These are phyloP conservation scores for Drosophila testacea DNA, from an alignment of 2,888 invertebrate genomes.

Conservation along the genomic window DNA sequence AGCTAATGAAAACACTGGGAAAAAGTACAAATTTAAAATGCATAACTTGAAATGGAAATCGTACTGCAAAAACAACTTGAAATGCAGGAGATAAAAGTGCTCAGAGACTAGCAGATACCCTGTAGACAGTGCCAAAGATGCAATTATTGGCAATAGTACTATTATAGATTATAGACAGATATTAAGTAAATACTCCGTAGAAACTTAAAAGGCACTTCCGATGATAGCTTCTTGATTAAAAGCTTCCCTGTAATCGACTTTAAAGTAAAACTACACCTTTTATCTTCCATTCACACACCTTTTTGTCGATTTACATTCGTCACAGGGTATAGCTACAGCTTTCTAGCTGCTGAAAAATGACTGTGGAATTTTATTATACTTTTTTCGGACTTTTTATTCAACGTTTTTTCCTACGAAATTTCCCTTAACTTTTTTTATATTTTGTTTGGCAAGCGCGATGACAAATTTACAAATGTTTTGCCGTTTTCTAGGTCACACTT, in stretches of 20 bases:
- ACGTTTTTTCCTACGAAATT: not conserved
- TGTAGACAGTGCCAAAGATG: too few species aligned
- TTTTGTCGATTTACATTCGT: not conserved
- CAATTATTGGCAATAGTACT: too few species aligned
- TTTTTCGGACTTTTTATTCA: constrained; percentile 5
- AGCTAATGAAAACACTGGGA: constrained; percentile 55
- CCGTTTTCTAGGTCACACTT: constrained; percentile 71
- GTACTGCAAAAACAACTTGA: constrained; percentile 9
- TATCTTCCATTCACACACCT: not conserved
- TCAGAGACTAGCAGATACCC: not conserved
- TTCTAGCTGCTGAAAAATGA: constrained; percentile 24
- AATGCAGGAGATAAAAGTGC: not conserved
- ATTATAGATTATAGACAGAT: too few species aligned
- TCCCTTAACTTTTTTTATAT: constrained; percentile 15
- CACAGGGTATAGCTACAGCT: constrained; percentile 27
- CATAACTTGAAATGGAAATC: constrained; percentile 36
- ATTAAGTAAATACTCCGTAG: too few species aligned
- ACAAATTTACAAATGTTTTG: constrained; percentile 63
- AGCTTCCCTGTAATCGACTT: too few species aligned
- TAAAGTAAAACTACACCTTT: too few species aligned
- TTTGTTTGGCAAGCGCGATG: constrained; percentile 44
- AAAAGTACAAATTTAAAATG: constrained; percentile 38
- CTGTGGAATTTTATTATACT: constrained; percentile 37
- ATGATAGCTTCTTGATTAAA: too few species aligned
- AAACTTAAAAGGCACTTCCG: too few species aligned